Conservation (phyloP, 1,140 invertebrate species). For the Lamellibrachia luymesi region DNA sequence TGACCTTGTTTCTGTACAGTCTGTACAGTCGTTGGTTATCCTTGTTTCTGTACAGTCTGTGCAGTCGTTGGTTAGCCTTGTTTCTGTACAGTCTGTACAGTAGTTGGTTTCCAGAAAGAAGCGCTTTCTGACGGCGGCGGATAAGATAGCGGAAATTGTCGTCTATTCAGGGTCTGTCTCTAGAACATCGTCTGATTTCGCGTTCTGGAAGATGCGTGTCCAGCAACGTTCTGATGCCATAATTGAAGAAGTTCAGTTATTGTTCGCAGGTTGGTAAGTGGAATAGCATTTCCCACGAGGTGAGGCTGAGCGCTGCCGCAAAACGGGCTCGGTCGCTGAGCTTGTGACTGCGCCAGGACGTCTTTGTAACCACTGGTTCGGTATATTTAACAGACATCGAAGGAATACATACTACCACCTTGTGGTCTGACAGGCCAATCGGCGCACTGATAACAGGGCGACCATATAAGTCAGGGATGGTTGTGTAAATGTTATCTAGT, state of each 20-base stretch:
- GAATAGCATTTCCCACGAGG: neutral
- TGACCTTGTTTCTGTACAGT: too few relatives aligned
- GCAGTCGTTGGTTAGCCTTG: too few relatives aligned
- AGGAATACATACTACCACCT: neutral
- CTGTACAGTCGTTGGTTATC: too few relatives aligned
- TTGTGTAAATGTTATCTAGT: neutral
- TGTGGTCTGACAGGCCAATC: neutral
- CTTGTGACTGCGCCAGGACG: neutral
- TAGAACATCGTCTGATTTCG: neutral
- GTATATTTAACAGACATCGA: neutral
- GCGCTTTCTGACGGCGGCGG: neutral
- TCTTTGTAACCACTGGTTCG: neutral
- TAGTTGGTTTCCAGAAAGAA: neutral
- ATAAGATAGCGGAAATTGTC: neutral
- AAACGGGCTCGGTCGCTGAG: neutral
- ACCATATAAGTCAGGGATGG: neutral
- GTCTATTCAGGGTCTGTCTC: too few relatives aligned
- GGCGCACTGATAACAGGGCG: neutral
- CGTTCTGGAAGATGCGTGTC: constrained; percentile 2
- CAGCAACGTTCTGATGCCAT: neutral
- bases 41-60: too few relatives aligned
- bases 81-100: too few relatives aligned
- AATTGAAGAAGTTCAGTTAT: neutral
- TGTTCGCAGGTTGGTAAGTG: neutral
- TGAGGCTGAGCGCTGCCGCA: neutral